Evolutionary conservation across 2,113 vertebrate species (phyloP).

Genomic region (Aptenodytes patagonicus): DNA sequence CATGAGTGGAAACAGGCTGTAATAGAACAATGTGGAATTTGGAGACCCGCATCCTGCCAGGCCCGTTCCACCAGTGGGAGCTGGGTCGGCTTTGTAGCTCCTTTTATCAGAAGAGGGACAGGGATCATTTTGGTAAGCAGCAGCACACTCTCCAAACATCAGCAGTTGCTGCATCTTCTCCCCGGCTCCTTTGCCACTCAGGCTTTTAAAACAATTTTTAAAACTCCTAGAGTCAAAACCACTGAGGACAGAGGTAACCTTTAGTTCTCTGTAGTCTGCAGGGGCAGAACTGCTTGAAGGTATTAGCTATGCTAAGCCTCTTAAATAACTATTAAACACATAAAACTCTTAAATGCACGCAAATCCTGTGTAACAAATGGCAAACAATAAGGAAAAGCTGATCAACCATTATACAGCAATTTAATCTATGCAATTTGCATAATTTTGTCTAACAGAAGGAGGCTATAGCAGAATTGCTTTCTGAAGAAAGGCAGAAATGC

Average conservation of each 20-base stretch:
- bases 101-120: neutral
- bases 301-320: conserved; percentile 59
- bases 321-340: conserved; percentile 63
- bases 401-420: conserved; percentile 46
- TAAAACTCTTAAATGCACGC: conserved; percentile 57
- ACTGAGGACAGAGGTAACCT: neutral
- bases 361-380: conserved; percentile 59
- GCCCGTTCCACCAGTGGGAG: neutral
- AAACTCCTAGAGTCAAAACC: neutral
- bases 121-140: neutral
- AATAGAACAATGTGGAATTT: neutral
- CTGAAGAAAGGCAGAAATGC: neutral
- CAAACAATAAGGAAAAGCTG: conserved; percentile 58
- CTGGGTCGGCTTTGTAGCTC: neutral
- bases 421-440: conserved; percentile 40
- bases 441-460: conserved; percentile 28
- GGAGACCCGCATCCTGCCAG: neutral
- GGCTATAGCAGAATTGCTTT: neutral
- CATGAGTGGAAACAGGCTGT: neutral
- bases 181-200: neutral
- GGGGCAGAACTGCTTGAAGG: conserved; percentile 25
- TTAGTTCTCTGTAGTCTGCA: neutral
- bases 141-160: neutral
- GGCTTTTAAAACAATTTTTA: neutral
- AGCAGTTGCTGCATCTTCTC: neutral